Conservation (phyloP, 2,113 vertebrate species). For the Chaetodon trifascialis region DNA sequence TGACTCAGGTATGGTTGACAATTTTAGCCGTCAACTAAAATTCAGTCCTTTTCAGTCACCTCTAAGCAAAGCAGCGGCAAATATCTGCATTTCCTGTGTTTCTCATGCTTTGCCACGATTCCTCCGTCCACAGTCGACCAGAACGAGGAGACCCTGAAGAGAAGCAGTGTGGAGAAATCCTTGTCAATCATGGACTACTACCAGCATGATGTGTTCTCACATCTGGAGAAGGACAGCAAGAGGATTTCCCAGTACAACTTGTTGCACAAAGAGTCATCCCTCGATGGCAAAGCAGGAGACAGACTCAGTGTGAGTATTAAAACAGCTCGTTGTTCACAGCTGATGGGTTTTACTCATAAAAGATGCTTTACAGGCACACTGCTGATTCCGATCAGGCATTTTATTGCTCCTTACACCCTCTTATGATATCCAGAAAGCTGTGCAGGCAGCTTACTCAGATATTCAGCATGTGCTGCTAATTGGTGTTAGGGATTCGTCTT, state of each 20-base stretch:
- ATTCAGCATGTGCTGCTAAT: not conserved
- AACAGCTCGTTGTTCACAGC: not conserved
- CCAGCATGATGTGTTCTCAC: constrained; percentile 67
- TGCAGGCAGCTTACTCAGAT: not conserved
- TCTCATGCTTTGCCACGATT: not conserved
- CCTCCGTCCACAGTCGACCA: constrained; percentile 42
- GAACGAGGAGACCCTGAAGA: constrained; percentile 73
- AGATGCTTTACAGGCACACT: constrained; percentile 29
- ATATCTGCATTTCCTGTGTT: not conserved
- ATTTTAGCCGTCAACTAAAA: too few relatives aligned
- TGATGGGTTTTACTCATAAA: constrained; percentile 5
- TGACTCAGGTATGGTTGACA: constrained; percentile 57
- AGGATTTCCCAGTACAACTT: constrained; percentile 73
- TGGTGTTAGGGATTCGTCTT: not conserved
- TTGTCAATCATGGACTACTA: constrained; percentile 79
- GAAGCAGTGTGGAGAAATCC: constrained; percentile 54
- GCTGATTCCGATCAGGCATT: constrained; percentile 11
- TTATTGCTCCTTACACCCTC: not conserved
- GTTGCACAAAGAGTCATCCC: constrained; percentile 58
- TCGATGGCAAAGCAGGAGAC: constrained; percentile 56
- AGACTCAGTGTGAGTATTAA: constrained; percentile 69
- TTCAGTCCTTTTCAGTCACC: too few relatives aligned
- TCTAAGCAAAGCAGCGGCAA: not conserved
- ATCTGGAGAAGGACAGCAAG: constrained; percentile 67
- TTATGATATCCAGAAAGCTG: not conserved